Evolutionary conservation across 2,797 vertebrate species (phyloP), one percentile per base, ranked within the genome.

Genomic region (Echiichthys vipera): DNA sequence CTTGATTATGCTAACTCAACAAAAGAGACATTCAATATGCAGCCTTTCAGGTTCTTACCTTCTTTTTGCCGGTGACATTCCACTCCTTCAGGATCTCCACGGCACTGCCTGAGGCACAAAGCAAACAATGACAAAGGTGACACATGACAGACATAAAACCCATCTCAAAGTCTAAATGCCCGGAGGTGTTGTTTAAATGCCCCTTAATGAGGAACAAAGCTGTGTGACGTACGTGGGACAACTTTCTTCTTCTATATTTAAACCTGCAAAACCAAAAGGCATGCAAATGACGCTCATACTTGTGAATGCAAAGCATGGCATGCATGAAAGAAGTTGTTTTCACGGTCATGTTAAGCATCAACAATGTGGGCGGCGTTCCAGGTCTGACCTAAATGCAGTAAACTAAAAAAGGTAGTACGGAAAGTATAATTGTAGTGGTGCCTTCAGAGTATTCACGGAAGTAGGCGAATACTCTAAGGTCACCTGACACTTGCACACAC

Each of bases 31-130:
- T 37, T 64, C 8, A 36, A 32, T 40, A 42, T 0, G n/a, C 39
- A 51, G 39, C 12, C 18, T 32, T 58, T 45, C 37, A 17, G 39
- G 24, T 18, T 24, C 81, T 50, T 62, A 98, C 97, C 96, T 99
- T 99, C 93, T 98, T 99, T 87, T 99, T 99, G 72, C 97, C 97
- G 0, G 97, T 97, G 57, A 98, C 95, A 61, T 96, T 98, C 98
- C 98, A 99, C 86, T 99, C 97, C 88, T 99, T 99, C 84, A 99
- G 91, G 58, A 99, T 97, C 86, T 98, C 97, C 8, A 91, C 92
- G 62, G 97, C 98, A 30, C 95, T 98, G 25, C 98, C 98, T 99
- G 30, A 5, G 9, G 46, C 36, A 54, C 12, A 66, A 78, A 75
- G 14, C 49, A 89, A 75, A 88, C 63, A 79, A 25, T 20, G 50